phyloP scores from a whole-genome alignment of 2,797 vertebrate species.

The Champsocephalus esox region DNA sequence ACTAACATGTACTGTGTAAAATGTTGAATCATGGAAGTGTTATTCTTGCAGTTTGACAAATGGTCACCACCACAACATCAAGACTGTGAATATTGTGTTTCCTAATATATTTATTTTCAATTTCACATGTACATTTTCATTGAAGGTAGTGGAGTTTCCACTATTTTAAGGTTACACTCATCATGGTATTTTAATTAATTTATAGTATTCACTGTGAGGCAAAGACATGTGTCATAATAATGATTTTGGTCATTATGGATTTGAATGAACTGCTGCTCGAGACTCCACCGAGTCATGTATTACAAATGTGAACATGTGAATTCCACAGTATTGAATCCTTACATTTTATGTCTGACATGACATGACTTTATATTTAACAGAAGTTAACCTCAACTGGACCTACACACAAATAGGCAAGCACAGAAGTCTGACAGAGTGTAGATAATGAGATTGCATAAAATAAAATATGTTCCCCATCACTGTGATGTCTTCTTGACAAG shows the following conservation, averaged over 20 bases:
- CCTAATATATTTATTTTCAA: neutral
- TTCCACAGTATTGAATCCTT: constrained; percentile 4
- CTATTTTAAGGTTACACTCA: constrained; percentile 2
- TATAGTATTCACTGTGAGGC: neutral
- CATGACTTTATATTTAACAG: constrained; percentile 21
- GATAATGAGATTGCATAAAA: constrained; percentile 41
- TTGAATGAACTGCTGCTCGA: neutral
- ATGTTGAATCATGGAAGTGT: constrained; percentile 12
- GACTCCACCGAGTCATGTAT: constrained; percentile 1
- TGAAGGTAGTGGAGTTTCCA: neutral
- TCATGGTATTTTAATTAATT: neutral
- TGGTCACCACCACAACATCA: constrained; percentile 17
- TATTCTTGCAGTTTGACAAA: constrained; percentile 17
- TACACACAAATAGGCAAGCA: constrained; percentile 38
- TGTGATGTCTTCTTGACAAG: constrained; percentile 64
- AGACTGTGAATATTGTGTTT: constrained; percentile 39
- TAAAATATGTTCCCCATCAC: constrained; percentile 56
- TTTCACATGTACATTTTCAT: constrained; percentile 13
- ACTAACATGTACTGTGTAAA: constrained; percentile 29
- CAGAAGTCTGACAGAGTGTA: constrained; percentile 42
- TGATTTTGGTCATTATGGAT: constrained; percentile 2
- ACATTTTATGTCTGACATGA: constrained; percentile 13
- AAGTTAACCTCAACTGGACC: constrained; percentile 24
- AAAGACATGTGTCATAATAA: neutral
- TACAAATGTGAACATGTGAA: constrained; percentile 23